These are phyloP conservation scores for Andrena praecox DNA, from an alignment of 2,888 invertebrate species.

Conservation along the genomic window DNA sequence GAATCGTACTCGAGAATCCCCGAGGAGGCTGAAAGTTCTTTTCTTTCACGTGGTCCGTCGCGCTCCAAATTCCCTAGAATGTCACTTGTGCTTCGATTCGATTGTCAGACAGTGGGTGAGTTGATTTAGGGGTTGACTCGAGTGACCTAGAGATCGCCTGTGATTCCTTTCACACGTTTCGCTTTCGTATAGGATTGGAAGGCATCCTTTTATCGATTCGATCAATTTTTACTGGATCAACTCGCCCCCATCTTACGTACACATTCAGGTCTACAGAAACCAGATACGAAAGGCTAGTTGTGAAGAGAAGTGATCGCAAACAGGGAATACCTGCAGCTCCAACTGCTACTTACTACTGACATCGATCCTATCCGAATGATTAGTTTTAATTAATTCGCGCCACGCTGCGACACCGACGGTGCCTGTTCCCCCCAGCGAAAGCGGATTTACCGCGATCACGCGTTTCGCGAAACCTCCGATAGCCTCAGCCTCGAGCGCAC, in stretches of 20 bases:
- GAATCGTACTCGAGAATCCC: neutral
- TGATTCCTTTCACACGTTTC: no score
- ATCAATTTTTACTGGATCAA: no score
- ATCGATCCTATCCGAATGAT: neutral
- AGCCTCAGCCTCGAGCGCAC: conserved; percentile 7
- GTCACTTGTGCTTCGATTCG: no score
- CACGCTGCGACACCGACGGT: neutral
- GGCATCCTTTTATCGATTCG: no score
- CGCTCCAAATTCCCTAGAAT: neutral
- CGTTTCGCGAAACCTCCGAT: conserved; percentile 14
- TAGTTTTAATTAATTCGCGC: neutral
- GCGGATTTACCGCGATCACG: conserved; percentile 29
- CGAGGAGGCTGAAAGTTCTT: neutral
- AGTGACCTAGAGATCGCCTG: no score
- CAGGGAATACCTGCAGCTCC: neutral
- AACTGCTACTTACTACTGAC: no score
- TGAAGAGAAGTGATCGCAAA: neutral
- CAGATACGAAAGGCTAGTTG: no score
- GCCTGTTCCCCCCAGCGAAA: conserved; percentile 36
- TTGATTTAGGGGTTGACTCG: no score
- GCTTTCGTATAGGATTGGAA: no score
- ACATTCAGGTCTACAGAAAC: no score
- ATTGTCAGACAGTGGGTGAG: no score
- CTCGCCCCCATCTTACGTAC: no score
- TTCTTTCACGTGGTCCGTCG: neutral